Percentiles rank a stretch among this genome's conserved stretches.
Evolutionary conservation across 1,140 invertebrate species (phyloP).

Genomic region (Panonychus citri): DNA sequence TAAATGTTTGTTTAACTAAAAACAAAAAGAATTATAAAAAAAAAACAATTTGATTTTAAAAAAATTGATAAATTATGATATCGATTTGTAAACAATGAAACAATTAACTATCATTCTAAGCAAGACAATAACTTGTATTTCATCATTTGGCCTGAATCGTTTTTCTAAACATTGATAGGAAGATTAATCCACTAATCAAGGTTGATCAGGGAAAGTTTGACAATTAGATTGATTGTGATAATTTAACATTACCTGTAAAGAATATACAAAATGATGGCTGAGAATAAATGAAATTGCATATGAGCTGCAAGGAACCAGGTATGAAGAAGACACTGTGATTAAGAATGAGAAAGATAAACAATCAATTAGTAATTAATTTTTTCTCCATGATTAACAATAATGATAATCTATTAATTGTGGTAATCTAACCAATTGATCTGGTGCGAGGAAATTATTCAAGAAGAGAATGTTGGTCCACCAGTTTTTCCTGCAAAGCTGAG

Average conservation of each 20-base stretch:
- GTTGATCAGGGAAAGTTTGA: too few relatives aligned
- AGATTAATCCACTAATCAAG: too few relatives aligned
- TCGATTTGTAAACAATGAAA: too few relatives aligned
- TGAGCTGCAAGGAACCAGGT: constrained; percentile 11
- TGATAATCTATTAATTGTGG: not conserved
- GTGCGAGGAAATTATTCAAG: constrained; percentile 46
- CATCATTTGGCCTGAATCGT: too few relatives aligned
- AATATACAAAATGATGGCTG: constrained; percentile 2
- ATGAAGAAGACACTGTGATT: constrained; percentile 10
- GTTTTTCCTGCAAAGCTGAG: constrained; percentile 7
- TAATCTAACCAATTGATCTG: constrained; percentile 22
- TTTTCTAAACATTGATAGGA: too few relatives aligned
- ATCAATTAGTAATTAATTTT: not conserved
- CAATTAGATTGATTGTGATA: too few relatives aligned
- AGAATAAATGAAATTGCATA: constrained; percentile 9
- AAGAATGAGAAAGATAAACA: not conserved
- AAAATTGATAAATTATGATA: too few relatives aligned
- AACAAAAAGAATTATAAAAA: too few relatives aligned
- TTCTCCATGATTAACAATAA: not conserved
- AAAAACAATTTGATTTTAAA: too few relatives aligned
- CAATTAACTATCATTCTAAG: too few relatives aligned
- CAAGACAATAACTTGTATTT: too few relatives aligned
- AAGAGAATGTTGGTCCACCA: constrained; percentile 16
- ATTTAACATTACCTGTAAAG: constrained; percentile 5
- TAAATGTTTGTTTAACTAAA: too few relatives aligned